phyloP scores from a whole-genome alignment of 2,888 invertebrate genomes.

The Desoria tigrina region DNA sequence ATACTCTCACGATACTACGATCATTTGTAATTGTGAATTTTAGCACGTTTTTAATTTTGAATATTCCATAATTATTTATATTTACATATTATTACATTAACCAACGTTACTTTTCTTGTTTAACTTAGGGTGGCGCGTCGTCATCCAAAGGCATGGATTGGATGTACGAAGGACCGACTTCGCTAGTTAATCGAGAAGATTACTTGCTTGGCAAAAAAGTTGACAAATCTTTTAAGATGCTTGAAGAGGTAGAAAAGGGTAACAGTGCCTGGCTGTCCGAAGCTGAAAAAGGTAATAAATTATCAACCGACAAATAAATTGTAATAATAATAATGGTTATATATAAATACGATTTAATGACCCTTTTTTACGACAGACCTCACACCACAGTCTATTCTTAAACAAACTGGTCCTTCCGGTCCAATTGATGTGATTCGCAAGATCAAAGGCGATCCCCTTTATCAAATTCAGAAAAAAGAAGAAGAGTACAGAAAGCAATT shows the following conservation, averaged over 20 bases:
- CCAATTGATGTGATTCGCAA: slow-evolving; percentile 86
- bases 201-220: slow-evolving; percentile 81
- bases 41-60: no score
- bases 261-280: slow-evolving; percentile 41
- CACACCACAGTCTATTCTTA: slow-evolving; percentile 51
- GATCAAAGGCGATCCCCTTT: slow-evolving; percentile 88
- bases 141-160: slow-evolving; percentile 65
- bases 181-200: slow-evolving; percentile 75
- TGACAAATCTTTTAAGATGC: slow-evolving; percentile 74
- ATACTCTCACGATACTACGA: no score
- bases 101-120: no score
- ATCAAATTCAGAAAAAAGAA: slow-evolving; percentile 84
- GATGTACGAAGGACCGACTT: slow-evolving; percentile 76
- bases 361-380: slow-evolving; percentile 60
- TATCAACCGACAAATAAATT: neutral
- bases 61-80: no score
- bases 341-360: neutral
- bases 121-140: no score
- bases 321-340: neutral
- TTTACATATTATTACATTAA: no score
- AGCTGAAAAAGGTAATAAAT: slow-evolving; percentile 51
- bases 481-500: slow-evolving; percentile 81
- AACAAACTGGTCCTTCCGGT: slow-evolving; percentile 62
- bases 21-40: no score
- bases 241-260: slow-evolving; percentile 64